Evolutionary conservation across 2,888 invertebrate species (phyloP).

Genomic region (Noctua pronuba): DNA sequence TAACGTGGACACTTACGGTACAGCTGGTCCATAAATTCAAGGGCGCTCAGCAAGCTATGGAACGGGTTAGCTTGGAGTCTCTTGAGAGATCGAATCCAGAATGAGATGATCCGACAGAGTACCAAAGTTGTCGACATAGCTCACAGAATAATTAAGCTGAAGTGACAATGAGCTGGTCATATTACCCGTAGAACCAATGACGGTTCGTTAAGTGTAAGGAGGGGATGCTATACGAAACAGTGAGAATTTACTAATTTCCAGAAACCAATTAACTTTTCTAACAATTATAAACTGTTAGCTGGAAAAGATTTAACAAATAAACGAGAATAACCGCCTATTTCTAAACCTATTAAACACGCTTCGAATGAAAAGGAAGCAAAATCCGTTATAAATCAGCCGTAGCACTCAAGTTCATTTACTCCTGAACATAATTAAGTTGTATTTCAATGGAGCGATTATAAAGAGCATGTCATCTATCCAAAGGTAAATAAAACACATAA

Average conservation of each 20-base stretch:
- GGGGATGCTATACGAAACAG: background rate
- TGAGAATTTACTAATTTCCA: background rate
- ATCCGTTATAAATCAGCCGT: slow-evolving; percentile 17
- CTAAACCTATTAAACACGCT: background rate
- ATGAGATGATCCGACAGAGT: no score
- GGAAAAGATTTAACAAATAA: slow-evolving; percentile 18
- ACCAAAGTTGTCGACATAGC: no score
- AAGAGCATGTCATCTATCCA: slow-evolving; percentile 44
- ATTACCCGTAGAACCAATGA: background rate
- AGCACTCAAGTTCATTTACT: slow-evolving; percentile 38
- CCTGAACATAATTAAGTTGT: slow-evolving; percentile 39
- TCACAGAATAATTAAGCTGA: no score
- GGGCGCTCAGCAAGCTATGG: no score
- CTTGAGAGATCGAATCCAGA: no score
- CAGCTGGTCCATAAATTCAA: no score
- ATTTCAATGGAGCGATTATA: slow-evolving; percentile 35
- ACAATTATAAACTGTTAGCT: background rate
- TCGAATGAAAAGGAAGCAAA: slow-evolving; percentile 17
- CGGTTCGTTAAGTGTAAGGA: background rate
- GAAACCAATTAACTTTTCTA: background rate
- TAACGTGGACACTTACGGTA: no score
- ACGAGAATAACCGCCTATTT: background rate
- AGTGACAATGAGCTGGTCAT: no score
- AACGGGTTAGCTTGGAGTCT: no score
- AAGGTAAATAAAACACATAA: slow-evolving; percentile 47